These are phyloP conservation scores for Goniozus legneri DNA, from an alignment of 1,140 invertebrate genomes.

Conservation along the genomic window DNA sequence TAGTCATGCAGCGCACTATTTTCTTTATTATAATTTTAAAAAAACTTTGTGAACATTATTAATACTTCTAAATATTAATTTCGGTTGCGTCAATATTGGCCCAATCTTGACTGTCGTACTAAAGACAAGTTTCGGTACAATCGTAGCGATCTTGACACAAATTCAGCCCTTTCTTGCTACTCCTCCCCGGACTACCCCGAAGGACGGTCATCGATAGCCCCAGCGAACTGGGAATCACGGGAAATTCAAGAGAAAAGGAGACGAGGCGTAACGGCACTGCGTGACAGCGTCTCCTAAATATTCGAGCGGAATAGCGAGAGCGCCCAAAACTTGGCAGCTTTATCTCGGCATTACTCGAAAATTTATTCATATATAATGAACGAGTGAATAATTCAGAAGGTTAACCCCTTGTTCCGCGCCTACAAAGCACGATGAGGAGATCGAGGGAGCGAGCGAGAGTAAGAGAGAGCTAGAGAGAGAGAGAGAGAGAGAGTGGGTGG, in stretches of 20 bases:
- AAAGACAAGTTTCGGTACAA: too few species aligned
- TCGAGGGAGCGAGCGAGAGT: conserved; percentile 8
- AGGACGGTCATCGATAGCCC: background rate
- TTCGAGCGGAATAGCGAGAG: conserved; percentile 42
- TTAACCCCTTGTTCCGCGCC: conserved; percentile 55
- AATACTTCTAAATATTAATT: too few species aligned
- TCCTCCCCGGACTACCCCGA: too few species aligned
- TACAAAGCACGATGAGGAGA: conserved; percentile 29
- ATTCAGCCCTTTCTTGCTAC: too few species aligned
- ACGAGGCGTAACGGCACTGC: conserved; percentile 54
- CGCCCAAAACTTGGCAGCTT: conserved; percentile 56
- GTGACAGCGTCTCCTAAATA: conserved; percentile 55
- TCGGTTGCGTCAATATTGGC: too few species aligned
- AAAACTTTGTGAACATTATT: too few species aligned
- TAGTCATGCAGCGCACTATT: too few species aligned
- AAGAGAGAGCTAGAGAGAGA: conserved; percentile 21
- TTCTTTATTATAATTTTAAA: too few species aligned
- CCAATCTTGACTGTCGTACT: too few species aligned
- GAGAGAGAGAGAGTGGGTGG: conserved; percentile 20
- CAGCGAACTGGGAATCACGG: conserved; percentile 23
- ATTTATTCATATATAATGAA: conserved; percentile 59
- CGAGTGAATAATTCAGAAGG: conserved; percentile 49
- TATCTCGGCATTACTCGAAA: conserved; percentile 57
- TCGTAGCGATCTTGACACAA: too few species aligned
- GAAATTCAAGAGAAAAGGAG: conserved; percentile 44